phyloP scores from a whole-genome alignment of 2,113 vertebrate genomes.

The Rhea americana region DNA sequence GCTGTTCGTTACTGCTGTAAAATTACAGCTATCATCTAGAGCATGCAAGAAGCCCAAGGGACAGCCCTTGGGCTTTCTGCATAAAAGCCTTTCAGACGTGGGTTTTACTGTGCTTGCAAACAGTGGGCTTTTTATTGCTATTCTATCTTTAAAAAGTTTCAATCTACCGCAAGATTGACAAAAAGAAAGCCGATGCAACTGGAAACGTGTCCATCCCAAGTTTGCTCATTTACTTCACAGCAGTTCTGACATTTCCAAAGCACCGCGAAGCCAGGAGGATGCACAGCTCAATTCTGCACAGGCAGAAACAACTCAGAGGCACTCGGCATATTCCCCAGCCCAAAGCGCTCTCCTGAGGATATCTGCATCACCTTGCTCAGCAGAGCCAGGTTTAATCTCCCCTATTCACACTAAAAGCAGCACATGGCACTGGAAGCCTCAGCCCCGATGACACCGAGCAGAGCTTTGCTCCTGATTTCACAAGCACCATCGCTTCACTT shows the following conservation, averaged over 20 bases:
- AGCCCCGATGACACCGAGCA: not conserved
- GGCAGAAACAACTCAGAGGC: not conserved
- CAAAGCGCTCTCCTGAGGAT: not conserved
- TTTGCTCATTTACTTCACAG: not conserved
- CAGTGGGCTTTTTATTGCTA: not conserved
- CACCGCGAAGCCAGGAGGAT: not conserved
- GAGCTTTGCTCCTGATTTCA: not conserved
- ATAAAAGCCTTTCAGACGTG: not conserved
- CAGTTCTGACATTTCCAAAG: not conserved
- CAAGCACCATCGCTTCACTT: not conserved
- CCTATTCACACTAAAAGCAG: not conserved
- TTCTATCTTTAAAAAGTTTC: not conserved
- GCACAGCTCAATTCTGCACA: not conserved
- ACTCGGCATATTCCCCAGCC: not conserved
- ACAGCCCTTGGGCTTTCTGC: not conserved
- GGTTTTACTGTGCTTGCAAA: not conserved
- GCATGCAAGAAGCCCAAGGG: fast-evolving
- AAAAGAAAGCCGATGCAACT: fast-evolving
- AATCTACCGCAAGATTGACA: not conserved
- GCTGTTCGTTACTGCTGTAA: not conserved
- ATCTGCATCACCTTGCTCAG: not conserved
- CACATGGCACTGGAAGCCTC: not conserved
- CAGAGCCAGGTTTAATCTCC: not conserved
- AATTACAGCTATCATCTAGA: not conserved
- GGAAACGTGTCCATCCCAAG: not conserved